Base-by-base conservation (phyloP, 2,113 vertebrate genomes). In the Coturnix japonica region DNA sequence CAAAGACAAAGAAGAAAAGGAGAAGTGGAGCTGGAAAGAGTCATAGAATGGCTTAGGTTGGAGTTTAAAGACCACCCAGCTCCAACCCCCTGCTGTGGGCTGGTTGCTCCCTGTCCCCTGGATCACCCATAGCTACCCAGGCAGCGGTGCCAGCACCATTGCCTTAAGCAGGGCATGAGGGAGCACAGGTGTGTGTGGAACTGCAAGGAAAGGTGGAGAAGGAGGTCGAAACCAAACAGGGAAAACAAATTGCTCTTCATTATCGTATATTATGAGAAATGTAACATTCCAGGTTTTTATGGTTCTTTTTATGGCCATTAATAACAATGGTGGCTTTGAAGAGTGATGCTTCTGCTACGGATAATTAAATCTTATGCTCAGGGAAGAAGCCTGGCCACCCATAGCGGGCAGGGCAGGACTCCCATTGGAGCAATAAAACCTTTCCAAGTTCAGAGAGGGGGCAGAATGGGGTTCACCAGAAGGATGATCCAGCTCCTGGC, bases 271-370 rank as follows among this genome's bases (percentile, higher is more conserved):
- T 93, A 91, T 39, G 70, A 85, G 89, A 90, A 94, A 87, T 43
- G 61, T 81, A 89, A 91, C 76, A 77, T 47, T 88, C 78, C 84
- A 83, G 78, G 60, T 18, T 83, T 96, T 96, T 95, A 95, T 91
- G 83, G 92, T 35, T 91, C 95, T 91, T 95, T 95, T 96, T 95
- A 95, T 76, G 79, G 87, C 85, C 87, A 73, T 95, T 96, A 96
- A 95, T 96, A 95, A 97, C 94, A 90, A 92, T 46, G 74, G 92
- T 84, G 94, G 85, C 92, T 95, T 92, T 61, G 79, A 82, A 82
- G 80, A 94, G 93, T 85, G 90, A 56, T 13, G 83, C 85, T 77
- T 89, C 87, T 75, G 93, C 86, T 92, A 85, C 11, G 87, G 87
- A 70, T 93, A 95, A 96, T 97, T 95, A 97, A 96, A 89, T 91